Conservation (phyloP, 2,888 invertebrate species). For the Antheraea assamensis region DNA sequence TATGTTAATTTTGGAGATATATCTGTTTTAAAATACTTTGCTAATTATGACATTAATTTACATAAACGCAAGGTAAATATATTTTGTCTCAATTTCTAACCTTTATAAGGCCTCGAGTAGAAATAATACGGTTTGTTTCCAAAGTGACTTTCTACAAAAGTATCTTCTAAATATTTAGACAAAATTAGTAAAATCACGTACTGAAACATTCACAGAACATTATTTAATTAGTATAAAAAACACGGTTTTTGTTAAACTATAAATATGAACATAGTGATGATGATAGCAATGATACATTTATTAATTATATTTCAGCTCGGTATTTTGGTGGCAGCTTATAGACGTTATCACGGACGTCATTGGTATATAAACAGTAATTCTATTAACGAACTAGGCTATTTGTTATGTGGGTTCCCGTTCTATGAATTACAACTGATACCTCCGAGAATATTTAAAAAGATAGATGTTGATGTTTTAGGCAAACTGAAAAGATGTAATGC, state of each 20-base stretch:
- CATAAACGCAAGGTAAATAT: conserved; percentile 61
- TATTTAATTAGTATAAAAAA: not conserved
- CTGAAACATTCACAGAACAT: not conserved
- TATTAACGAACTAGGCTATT: conserved; percentile 66
- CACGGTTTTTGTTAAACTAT: not conserved
- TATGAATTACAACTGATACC: conserved; percentile 57
- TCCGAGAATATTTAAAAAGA: conserved; percentile 56
- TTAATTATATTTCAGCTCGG: conserved; percentile 52
- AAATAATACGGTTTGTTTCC: too few relatives aligned
- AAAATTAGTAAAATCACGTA: not conserved
- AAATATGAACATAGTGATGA: not conserved
- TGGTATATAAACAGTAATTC: conserved; percentile 61
- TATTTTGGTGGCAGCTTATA: conserved; percentile 64
- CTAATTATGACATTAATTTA: conserved; percentile 49
- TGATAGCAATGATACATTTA: not conserved
- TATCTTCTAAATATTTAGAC: not conserved
- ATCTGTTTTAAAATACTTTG: conserved; percentile 64
- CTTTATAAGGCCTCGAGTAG: not conserved
- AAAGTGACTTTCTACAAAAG: too few relatives aligned
- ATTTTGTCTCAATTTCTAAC: not conserved
- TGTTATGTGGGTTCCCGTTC: conserved; percentile 70
- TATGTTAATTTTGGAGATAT: conserved; percentile 71
- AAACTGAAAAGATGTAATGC: conserved; percentile 57
- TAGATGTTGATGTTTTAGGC: conserved; percentile 54
- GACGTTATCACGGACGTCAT: conserved; percentile 61